Evolutionary conservation across 2,797 vertebrate species (phyloP), one percentile per base, ranked within the genome.

Genomic region (Scolopax rusticola): DNA sequence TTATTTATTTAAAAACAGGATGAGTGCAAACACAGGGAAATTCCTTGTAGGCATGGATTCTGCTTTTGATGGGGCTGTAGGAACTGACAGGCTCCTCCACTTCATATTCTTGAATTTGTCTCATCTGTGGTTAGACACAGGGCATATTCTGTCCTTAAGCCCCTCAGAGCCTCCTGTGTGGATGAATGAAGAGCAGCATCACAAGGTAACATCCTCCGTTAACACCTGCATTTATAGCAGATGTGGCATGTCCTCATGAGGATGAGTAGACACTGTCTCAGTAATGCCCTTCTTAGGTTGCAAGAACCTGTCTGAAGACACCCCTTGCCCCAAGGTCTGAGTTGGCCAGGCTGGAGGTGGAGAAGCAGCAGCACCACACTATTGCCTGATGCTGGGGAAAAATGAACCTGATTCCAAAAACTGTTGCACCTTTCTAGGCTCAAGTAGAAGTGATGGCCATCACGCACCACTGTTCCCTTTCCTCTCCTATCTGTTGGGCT

Each of bases 211-310:
- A 15, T 84, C 38, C 7, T 93, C 48, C 25, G 33, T 32, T 8
- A 30, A 56, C 4, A 2, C 38, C 30, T 32, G 79, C n/a, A 21
- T 57, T 79, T 74, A 20, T 7, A 63, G 47, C 63, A 64, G 56
- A 36, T n/a, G 30, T 24, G 27, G 36, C 80, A 15, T 23, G 27
- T 30, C 25, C n/a, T 50, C 2, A 2, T 11, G 68, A 50, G 41
- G 28, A 56, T 6, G 3, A 56, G n/a, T 4, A 14, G 56, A 0
- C 0, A 0, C 19, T 32, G 19, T 64, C 70, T 38, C 19, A 33
- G 28, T 30, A 12, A 2, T 25, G 54, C 4, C 14, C 43, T 59
- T 47, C 9, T 38, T 2, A 3, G 6, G 33, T 53, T 0, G 0
- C 41, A 75, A 57, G 70, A 90, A 47, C n/a, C 40, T 56, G 51